Base-by-base conservation (phyloP, 2,888 invertebrate genomes). In the Sinotaia quadrata region DNA sequence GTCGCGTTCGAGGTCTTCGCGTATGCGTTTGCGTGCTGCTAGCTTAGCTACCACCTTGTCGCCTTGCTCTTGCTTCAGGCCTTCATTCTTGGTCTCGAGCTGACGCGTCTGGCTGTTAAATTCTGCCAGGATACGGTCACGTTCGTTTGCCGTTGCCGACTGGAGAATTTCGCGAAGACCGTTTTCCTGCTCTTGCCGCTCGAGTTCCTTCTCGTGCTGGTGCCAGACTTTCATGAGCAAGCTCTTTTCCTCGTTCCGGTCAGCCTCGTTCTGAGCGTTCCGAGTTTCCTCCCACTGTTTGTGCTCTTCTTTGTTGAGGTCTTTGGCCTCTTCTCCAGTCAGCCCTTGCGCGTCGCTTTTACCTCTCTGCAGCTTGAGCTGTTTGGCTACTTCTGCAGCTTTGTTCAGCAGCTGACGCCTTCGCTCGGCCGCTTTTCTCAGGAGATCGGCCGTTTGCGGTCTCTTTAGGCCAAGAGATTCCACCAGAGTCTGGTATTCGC, bases 1-100 rank as follows among this genome's bases (percentile, higher is more conserved):
- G 60, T 86, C 86, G 67, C 81, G 82, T 33, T 72, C 78, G 37
- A 84, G 72, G 69, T 85, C 84, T 65, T 85, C 85, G 54, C 76
- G 75, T 78, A 87, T 80, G n/a, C 85, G 76, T 73, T 83, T 85
- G n/a, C 81, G 77, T 7, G 85, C 85, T 0, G 84, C 85, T 47
- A 86, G 73, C 70, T 85, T 85, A 12, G 85, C 84, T 36, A 80
- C 76, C 34, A 85, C 73, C 61, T 79, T 79, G 75, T 86, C 86
- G 24, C 31, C 24, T n/a, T 62, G 61, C 37, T 72, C 63, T 51
- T 76, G 71, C 12, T 81, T 78, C 44, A 63, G 41, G 2, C 63
- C 58, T 4, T 79, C 76, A 51, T 76, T 72, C 18, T 76, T 69
- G 51, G 57, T 71, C 63, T 77, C 69, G 63, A 82, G 58, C 41